Evolutionary conservation across 2,888 invertebrate genomes (phyloP).

Genomic region (Polia nebulosa): DNA sequence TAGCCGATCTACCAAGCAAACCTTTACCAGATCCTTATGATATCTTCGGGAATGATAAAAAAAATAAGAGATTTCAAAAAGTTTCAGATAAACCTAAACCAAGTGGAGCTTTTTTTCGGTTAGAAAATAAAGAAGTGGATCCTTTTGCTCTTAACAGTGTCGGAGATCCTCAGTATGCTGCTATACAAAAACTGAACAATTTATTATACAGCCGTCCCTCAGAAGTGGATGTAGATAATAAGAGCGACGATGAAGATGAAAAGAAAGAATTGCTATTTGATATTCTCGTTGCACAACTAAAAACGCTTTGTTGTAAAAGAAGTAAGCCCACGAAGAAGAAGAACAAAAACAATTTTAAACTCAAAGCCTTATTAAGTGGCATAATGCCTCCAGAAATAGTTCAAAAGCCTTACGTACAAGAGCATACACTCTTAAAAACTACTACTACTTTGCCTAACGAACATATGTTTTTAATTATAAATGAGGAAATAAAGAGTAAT

Average conservation of each 20-base stretch:
- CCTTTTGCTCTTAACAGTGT: slow-evolving; percentile 69
- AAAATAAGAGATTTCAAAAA: slow-evolving; percentile 63
- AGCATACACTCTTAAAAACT: slow-evolving; percentile 39
- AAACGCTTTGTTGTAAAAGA: slow-evolving; percentile 84
- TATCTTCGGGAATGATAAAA: slow-evolving; percentile 53
- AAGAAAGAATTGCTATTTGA: slow-evolving; percentile 85
- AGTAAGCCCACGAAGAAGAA: slow-evolving; percentile 65
- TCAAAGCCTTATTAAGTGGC: slow-evolving; percentile 66
- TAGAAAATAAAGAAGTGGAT: slow-evolving; percentile 80
- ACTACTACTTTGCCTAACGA: slow-evolving; percentile 68
- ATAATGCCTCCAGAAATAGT: slow-evolving; percentile 55
- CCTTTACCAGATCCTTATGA: slow-evolving; percentile 35
- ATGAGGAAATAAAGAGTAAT: slow-evolving; percentile 84
- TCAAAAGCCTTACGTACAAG: slow-evolving; percentile 44
- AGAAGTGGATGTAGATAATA: slow-evolving; percentile 64
- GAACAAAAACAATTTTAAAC: slow-evolving; percentile 55
- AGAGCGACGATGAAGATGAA: slow-evolving; percentile 73
- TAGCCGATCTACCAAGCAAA: slow-evolving; percentile 38
- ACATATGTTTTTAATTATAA: slow-evolving; percentile 85
- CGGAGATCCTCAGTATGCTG: slow-evolving; percentile 75
- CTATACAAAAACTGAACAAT: slow-evolving; percentile 80
- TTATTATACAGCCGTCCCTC: slow-evolving; percentile 76
- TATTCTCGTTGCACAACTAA: slow-evolving; percentile 83
- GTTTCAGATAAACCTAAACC: slow-evolving; percentile 62
- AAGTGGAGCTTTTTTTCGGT: slow-evolving; percentile 75